Conservation (phyloP, 1,140 invertebrate species). For the Pseudomyrmex concolor region DNA sequence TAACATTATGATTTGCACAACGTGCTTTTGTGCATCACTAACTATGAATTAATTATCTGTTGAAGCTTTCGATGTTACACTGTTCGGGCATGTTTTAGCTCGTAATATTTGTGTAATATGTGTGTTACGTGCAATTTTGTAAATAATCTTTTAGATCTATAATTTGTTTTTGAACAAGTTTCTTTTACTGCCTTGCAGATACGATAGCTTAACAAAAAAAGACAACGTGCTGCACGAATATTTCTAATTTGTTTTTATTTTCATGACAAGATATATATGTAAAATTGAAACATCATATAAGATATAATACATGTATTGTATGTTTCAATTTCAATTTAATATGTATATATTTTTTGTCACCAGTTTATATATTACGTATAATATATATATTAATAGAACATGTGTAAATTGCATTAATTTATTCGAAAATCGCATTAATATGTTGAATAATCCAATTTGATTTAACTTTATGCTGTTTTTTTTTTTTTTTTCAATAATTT, state of each 20-base stretch:
- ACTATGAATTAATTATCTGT: not conserved
- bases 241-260: not conserved
- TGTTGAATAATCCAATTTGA: slow-evolving; percentile 18
- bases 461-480: not conserved
- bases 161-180: not conserved
- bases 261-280: no score
- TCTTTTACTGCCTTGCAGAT: slow-evolving; percentile 19
- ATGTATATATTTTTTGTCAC: no score
- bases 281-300: no score
- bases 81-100: not conserved
- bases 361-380: not conserved
- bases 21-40: not conserved
- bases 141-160: not conserved
- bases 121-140: slow-evolving; percentile 9
- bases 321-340: no score
- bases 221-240: not conserved
- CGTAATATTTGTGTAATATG: not conserved
- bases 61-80: slow-evolving; percentile 14
- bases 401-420: slow-evolving; percentile 33
- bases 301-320: no score
- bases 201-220: slow-evolving; percentile 33
- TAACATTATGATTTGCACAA: slow-evolving; percentile 59
- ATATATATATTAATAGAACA: slow-evolving; percentile 21
- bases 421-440: not conserved
- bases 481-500: not conserved